Evolutionary conservation across 2,113 vertebrate genomes (phyloP).

Genomic region (Anser cygnoides): DNA sequence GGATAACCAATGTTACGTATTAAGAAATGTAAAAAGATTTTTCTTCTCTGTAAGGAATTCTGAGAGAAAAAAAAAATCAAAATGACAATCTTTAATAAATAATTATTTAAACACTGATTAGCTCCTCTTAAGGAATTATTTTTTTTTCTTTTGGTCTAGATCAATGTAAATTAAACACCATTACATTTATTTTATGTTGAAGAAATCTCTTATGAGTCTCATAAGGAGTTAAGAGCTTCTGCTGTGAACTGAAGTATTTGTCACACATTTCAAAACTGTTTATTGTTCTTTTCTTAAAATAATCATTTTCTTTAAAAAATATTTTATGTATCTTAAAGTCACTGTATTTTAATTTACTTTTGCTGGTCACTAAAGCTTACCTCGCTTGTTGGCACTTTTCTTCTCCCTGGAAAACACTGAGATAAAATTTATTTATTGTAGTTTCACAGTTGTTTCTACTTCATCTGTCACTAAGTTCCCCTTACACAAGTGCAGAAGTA

Average conservation of each 20-base stretch:
- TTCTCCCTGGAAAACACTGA: background rate
- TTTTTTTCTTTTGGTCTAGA: background rate
- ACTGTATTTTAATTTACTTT: background rate
- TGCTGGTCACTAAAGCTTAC: background rate
- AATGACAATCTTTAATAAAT: background rate
- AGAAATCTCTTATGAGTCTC: background rate
- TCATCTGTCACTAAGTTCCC: conserved; percentile 24
- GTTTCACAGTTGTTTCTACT: conserved; percentile 25
- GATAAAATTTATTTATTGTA: background rate
- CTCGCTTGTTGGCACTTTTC: background rate
- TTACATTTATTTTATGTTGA: background rate
- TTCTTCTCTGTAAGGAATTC: background rate
- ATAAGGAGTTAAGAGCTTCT: background rate
- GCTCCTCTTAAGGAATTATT: background rate
- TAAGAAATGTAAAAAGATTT: background rate
- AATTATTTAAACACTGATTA: background rate
- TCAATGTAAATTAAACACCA: background rate
- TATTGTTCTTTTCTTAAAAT: background rate
- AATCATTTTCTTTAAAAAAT: background rate
- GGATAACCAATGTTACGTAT: background rate
- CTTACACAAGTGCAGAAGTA: conserved; percentile 60
- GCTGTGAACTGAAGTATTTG: background rate
- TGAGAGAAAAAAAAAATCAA: background rate
- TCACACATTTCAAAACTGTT: background rate
- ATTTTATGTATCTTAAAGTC: background rate